Conservation (phyloP, 2,888 invertebrate species). For the Amphiduros pacificus region DNA sequence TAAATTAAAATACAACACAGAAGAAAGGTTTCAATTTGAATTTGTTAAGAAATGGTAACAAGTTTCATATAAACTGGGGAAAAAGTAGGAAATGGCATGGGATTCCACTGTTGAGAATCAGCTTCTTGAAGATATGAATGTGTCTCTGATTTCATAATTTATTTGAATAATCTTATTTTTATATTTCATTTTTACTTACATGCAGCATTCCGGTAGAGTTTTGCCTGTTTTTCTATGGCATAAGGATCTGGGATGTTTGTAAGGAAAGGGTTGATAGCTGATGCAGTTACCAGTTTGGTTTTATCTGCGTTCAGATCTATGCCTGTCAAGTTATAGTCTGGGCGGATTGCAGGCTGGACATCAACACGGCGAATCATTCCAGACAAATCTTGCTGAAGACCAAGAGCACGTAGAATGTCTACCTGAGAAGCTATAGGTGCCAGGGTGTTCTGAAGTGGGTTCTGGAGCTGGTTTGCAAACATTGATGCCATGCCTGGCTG, state of each 20-base stretch:
- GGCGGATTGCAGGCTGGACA: neutral
- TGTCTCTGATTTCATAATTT: too few relatives aligned
- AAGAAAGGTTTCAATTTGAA: too few relatives aligned
- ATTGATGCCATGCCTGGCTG: neutral
- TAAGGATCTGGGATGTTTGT: constrained; percentile 41
- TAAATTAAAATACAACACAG: too few relatives aligned
- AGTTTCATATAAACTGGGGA: too few relatives aligned
- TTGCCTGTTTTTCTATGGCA: constrained; percentile 68
- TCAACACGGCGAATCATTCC: neutral
- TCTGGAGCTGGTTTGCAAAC: neutral
- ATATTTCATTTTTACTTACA: constrained; percentile 59
- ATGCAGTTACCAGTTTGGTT: neutral
- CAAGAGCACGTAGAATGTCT: constrained; percentile 9
- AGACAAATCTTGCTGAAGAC: constrained; percentile 2
- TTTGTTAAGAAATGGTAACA: too few relatives aligned
- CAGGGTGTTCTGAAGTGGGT: constrained; percentile 21
- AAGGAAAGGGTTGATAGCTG: neutral
- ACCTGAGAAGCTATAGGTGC: neutral
- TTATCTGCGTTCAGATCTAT: neutral
- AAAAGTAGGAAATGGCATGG: too few relatives aligned
- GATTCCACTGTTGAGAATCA: too few relatives aligned
- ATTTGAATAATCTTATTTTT: neutral
- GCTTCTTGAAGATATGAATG: too few relatives aligned
- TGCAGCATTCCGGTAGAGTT: constrained; percentile 70
- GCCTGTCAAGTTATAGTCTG: too few relatives aligned